Base-by-base conservation (phyloP, 2,113 vertebrate genomes). In the Zosterops hypoxanthus region DNA sequence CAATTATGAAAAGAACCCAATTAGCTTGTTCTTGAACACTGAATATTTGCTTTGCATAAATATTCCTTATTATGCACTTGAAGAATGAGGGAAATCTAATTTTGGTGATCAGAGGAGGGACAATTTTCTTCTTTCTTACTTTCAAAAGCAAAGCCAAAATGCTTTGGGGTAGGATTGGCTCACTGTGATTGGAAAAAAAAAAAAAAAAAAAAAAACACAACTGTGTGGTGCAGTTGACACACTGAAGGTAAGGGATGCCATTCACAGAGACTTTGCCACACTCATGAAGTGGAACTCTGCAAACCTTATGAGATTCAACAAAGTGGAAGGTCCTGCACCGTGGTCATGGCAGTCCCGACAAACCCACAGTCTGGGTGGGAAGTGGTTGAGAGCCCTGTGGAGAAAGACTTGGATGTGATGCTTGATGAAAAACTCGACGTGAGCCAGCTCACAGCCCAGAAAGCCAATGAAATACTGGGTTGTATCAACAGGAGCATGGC, bases 1-100 rank as follows among this genome's bases (percentile, higher is more conserved):
- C 78, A 95, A 72, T 95, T 96, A 94, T 57, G 57, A 61, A 85
- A 93, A 87, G n/a, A 93, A 90, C 69, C 49, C 66, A 91, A 95
- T 96, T 95, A 97, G n/a, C 41, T 85, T 93, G 84, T 91, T 79
- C 92, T 94, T 93, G 87, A 96, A 85, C 66, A 87, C 21, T 34
- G 78, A 76, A 71, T 82, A 68, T 91, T 87, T 85, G 11, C 44
- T 89, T 89, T 91, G 87, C 94, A 96, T 94, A 91, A 83, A 64
- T 57, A 56, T 93, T 72, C 41, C 69, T 94, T 76, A 93, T 90
- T 82, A 88, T 46, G 22, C 15, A 76, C 28, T 85, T 91, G 57
- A 95, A 97, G 90, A 87, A 95, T 25, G 31, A 47, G 31, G 31
- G 31, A 94, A 89, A 87, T 33, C 8, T 87, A 76, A 87, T 72